These are phyloP conservation scores for Xerus inauris DNA, from an alignment of 2,113 vertebrate genomes.

Conservation along the genomic window DNA sequence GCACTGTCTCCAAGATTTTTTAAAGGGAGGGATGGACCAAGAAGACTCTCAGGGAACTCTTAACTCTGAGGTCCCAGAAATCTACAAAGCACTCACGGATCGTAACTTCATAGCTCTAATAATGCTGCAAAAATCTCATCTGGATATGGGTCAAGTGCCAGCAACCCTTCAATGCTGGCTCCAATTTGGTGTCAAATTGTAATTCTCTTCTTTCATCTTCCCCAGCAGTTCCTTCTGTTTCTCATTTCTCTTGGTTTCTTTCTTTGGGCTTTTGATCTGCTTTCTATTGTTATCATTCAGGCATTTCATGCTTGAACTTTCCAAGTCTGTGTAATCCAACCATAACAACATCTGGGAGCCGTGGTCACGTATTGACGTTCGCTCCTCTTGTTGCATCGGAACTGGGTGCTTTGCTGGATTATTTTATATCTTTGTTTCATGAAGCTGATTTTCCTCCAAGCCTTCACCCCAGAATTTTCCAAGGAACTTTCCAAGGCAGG, in stretches of 20 bases:
- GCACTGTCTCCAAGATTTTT: not conserved
- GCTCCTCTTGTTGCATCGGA: not conserved
- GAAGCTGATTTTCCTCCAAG: conserved; percentile 18
- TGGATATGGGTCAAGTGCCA: conserved; percentile 61
- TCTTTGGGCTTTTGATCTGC: conserved; percentile 81
- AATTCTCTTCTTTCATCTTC: conserved; percentile 76
- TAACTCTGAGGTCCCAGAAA: conserved; percentile 36
- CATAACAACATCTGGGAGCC: conserved; percentile 72
- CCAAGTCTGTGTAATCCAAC: conserved; percentile 72
- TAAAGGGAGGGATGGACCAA: not conserved
- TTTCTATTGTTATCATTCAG: conserved; percentile 81
- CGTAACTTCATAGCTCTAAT: conserved; percentile 41
- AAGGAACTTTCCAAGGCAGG: conserved; percentile 50
- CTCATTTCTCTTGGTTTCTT: conserved; percentile 78
- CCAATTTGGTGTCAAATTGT: conserved; percentile 66
- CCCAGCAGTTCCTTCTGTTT: conserved; percentile 75
- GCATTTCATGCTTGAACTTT: conserved; percentile 71
- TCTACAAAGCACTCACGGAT: conserved; percentile 12
- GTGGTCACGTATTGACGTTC: not conserved
- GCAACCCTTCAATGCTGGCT: conserved; percentile 43
- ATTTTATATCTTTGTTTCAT: conserved; percentile 45
- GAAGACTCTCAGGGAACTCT: not conserved
- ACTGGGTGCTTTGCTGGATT: not conserved
- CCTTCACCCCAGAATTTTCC: conserved; percentile 45
- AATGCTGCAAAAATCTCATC: conserved; percentile 60